Evolutionary conservation across 2,888 invertebrate species (phyloP).

Genomic region (Brachyptera putata): DNA sequence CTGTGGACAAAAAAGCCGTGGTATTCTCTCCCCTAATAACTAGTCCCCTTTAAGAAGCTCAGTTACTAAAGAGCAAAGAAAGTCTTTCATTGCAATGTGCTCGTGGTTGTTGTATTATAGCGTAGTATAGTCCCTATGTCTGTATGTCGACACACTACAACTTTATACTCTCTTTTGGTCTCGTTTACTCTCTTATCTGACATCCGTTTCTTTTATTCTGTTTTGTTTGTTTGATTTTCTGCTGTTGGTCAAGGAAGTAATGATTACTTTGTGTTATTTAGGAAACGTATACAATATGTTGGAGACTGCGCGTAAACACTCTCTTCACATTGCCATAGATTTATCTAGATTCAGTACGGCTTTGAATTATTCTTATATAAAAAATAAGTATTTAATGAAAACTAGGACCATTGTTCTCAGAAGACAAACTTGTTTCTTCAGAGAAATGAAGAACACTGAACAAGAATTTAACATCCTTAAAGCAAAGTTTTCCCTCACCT

Average conservation of each 20-base stretch:
- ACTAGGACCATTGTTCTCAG: conserved; percentile 1
- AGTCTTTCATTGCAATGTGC: too few relatives aligned
- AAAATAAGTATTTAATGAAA: too few relatives aligned
- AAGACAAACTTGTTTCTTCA: conserved; percentile 10
- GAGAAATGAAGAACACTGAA: conserved; percentile 20
- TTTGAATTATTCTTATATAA: too few relatives aligned
- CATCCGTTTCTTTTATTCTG: background rate
- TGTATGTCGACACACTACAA: background rate
- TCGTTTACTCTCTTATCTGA: conserved; percentile 6
- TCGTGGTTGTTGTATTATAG: too few relatives aligned
- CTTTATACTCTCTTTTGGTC: background rate
- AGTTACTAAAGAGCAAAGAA: too few relatives aligned
- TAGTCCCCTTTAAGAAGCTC: too few relatives aligned
- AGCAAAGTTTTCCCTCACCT: conserved; percentile 20
- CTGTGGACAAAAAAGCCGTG: background rate
- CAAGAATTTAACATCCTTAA: conserved; percentile 1
- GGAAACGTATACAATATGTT: too few relatives aligned
- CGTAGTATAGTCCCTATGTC: background rate
- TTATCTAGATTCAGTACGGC: too few relatives aligned
- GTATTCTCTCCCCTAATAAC: background rate
- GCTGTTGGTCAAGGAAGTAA: background rate
- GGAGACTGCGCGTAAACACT: too few relatives aligned
- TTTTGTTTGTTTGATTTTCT: background rate
- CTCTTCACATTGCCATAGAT: too few relatives aligned
- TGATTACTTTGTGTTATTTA: background rate